Evolutionary conservation across 2,888 invertebrate genomes (phyloP).

Genomic region (Meteorus cinctellus): DNA sequence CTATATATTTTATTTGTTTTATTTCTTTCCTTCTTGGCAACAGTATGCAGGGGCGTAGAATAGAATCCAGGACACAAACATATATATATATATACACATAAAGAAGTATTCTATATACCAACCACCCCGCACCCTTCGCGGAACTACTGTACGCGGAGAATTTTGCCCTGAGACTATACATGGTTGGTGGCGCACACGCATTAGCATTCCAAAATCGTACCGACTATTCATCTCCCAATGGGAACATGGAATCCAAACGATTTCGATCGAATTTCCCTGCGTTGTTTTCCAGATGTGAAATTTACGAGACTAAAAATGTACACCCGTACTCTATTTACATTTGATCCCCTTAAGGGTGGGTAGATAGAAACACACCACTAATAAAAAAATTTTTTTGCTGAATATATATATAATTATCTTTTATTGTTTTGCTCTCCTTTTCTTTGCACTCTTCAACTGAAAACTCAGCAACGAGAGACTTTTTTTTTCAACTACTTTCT

Average conservation of each 20-base stretch:
- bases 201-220: slow-evolving; percentile 70
- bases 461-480: not conserved
- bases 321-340: slow-evolving; percentile 20
- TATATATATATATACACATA: slow-evolving; percentile 12
- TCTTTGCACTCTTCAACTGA: not conserved
- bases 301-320: slow-evolving; percentile 57
- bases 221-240: slow-evolving; percentile 64
- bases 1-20: not conserved
- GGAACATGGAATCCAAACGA: slow-evolving; percentile 65
- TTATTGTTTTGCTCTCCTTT: not conserved
- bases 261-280: slow-evolving; percentile 68
- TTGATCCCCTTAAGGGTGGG: not conserved
- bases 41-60: slow-evolving; percentile 18
- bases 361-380: slow-evolving; percentile 27
- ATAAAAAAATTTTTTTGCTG: slow-evolving; percentile 29
- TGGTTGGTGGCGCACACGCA: slow-evolving; percentile 46
- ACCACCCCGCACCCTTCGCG: slow-evolving; percentile 23
- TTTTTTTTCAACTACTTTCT: slow-evolving; percentile 45
- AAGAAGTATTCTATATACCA: slow-evolving; percentile 34
- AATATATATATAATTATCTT: slow-evolving; percentile 12
- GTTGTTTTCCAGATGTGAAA: slow-evolving; percentile 59
- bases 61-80: slow-evolving; percentile 10
- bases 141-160: slow-evolving; percentile 34
- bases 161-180: slow-evolving; percentile 15
- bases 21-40: not conserved